Evolutionary conservation across 2,888 invertebrate species (phyloP).

Genomic region (Pheosia tremula): DNA sequence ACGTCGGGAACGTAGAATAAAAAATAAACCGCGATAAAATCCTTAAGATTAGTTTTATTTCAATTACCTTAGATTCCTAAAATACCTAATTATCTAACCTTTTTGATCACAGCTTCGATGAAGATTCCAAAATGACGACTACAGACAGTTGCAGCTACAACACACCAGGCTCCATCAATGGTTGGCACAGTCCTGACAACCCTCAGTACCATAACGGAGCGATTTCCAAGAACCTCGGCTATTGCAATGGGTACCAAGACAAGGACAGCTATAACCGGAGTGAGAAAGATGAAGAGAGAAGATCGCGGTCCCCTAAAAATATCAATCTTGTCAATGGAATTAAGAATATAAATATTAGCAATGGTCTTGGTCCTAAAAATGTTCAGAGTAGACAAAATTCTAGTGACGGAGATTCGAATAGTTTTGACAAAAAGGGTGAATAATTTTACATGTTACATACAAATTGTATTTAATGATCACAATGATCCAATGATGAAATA

Average conservation of each 20-base stretch:
- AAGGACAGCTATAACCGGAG: slow-evolving; percentile 52
- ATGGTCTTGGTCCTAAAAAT: slow-evolving; percentile 72
- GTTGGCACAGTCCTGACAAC: slow-evolving; percentile 83
- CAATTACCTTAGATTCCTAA: background rate
- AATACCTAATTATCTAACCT: slow-evolving; percentile 5
- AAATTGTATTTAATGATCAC: background rate
- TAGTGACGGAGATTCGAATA: slow-evolving; percentile 67
- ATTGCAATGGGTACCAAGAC: slow-evolving; percentile 73
- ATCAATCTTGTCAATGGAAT: slow-evolving; percentile 74
- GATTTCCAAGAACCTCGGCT: slow-evolving; percentile 71
- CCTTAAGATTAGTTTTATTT: too few relatives aligned
- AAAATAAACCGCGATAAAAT: too few relatives aligned
- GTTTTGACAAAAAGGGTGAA: slow-evolving; percentile 70
- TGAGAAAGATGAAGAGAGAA: slow-evolving; percentile 53
- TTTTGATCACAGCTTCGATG: slow-evolving; percentile 68
- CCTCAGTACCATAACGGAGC: slow-evolving; percentile 76
- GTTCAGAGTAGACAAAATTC: slow-evolving; percentile 70
- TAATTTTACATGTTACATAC: background rate
- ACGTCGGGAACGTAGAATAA: too few relatives aligned
- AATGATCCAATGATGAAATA: too few relatives aligned
- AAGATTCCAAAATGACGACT: slow-evolving; percentile 85
- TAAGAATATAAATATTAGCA: slow-evolving; percentile 75
- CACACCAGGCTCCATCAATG: slow-evolving; percentile 83
- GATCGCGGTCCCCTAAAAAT: slow-evolving; percentile 71
- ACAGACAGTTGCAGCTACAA: slow-evolving; percentile 84